Evolutionary conservation across 2,113 vertebrate species (phyloP), one percentile per base, ranked within the genome.

Genomic region (Percopsis transmontana): DNA sequence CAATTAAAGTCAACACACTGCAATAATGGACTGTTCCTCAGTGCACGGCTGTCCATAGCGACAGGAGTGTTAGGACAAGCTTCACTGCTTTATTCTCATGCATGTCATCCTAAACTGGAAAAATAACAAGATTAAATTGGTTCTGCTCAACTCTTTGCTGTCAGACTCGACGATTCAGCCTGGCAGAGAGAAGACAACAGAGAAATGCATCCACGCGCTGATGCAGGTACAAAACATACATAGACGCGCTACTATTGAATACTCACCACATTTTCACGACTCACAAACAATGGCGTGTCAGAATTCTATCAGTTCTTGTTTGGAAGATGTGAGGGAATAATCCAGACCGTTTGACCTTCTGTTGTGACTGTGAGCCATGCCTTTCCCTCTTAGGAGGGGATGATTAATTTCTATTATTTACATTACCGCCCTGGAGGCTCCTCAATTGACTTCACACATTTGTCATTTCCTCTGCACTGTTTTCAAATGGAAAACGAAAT

Each of bases 371-470:
- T 74, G 65, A 84, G 77, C 72, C 65, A 68, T 48, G 60, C 80
- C 48, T 50, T 83, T 72, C 74, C 80, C 73, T 76, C 84, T 86
- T 69, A 83, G 69, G 75, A 74, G 69, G 74, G 70, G 84, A 88
- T 89, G 86, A 89, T 89, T 89, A 84, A 89, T 89, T 88, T 84
- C 77, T 76, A 84, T 87, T 89, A 89, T 91, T 91, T 90, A 87
- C 88, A 88, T 89, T 89, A 75, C 74, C 79, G 82, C 83, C 87
- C 86, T 59, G 80, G 65, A 85, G 86, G 88, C 79, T 85, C 69
- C 72, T 84, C 68, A 62, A 77, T 59, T 23, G 84, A 75, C 80
- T 59, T 84, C 79, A 56, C 66, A 62, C 85, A 87, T 91, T 89
- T 87, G 85, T 89, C 88, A 91, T 88, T 84, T 89, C 83, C 81